A percentile compares a stretch with the other conserved stretches of the same genome.
Evolutionary conservation across 2,113 vertebrate genomes (phyloP).

Genomic region (Pterocles burchelli): DNA sequence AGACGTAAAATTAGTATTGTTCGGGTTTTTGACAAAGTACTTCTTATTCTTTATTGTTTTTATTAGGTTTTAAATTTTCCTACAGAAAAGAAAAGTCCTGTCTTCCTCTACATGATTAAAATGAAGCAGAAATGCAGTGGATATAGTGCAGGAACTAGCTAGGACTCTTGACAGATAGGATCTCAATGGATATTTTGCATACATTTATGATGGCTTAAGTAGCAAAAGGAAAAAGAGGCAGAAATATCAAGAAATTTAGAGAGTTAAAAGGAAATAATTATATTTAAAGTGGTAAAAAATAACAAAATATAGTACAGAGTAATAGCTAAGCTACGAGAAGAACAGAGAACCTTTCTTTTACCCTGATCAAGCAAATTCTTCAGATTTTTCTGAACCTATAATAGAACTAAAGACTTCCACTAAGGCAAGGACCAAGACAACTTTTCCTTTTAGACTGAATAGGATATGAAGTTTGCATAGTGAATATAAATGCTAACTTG

Average conservation of each 20-base stretch:
- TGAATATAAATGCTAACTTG: not conserved
- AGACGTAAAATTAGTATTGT: not conserved
- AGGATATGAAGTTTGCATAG: not conserved
- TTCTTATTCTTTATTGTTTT: not conserved
- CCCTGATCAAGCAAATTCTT: not conserved
- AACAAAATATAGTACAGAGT: not conserved
- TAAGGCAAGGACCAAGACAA: not conserved
- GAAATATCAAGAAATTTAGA: not conserved
- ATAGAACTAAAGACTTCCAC: not conserved
- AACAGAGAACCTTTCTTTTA: not conserved
- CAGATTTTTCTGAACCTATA: not conserved
- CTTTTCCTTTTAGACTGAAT: not conserved
- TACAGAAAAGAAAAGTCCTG: not conserved
- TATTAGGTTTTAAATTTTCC: not conserved
- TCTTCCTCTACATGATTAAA: not conserved
- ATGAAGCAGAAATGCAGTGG: not conserved
- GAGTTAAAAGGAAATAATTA: not conserved
- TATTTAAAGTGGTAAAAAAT: not conserved
- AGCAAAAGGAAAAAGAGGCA: not conserved
- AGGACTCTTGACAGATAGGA: not conserved
- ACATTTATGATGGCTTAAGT: not conserved
- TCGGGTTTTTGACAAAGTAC: not conserved
- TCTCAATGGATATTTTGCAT: not conserved
- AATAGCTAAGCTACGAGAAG: not conserved
- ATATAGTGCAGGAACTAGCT: not conserved